Conservation (phyloP, 1,140 invertebrate genomes). For the Neoseiulus cucumeris region DNA sequence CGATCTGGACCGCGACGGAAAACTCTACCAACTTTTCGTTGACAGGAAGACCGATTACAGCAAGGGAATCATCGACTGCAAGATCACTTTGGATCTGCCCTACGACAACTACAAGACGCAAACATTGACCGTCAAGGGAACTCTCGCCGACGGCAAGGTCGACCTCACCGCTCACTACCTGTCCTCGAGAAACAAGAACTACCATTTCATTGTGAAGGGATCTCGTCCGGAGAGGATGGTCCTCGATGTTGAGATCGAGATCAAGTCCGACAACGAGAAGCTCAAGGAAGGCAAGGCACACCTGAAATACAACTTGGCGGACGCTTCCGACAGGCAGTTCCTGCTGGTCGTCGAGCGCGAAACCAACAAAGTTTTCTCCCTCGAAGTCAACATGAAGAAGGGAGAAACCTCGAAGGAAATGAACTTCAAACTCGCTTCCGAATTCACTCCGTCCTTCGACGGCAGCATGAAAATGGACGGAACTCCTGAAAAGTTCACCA, state of each 20-base stretch:
- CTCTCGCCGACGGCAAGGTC: not conserved
- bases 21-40: not conserved
- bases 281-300: slow-evolving; percentile 6
- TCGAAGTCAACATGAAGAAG: not conserved
- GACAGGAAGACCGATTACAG: slow-evolving; percentile 5
- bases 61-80: not conserved
- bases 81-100: not conserved
- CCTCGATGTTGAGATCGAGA: not conserved
- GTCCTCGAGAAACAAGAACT: not conserved
- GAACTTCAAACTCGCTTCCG: not conserved
- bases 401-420: not conserved
- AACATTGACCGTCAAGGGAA: not conserved
- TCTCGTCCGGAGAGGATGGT: not conserved
- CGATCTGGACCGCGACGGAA: not conserved
- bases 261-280: not conserved
- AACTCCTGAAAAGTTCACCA: not conserved
- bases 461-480: not conserved
- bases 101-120: not conserved
- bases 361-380: not conserved
- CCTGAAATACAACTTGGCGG: not conserved
- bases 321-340: not conserved
- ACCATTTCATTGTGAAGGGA: not conserved
- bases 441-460: not conserved
- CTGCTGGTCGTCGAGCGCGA: not conserved
- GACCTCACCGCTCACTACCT: not conserved